Conservation (phyloP, 2,113 vertebrate genomes). For the Ceratotherium simum region DNA sequence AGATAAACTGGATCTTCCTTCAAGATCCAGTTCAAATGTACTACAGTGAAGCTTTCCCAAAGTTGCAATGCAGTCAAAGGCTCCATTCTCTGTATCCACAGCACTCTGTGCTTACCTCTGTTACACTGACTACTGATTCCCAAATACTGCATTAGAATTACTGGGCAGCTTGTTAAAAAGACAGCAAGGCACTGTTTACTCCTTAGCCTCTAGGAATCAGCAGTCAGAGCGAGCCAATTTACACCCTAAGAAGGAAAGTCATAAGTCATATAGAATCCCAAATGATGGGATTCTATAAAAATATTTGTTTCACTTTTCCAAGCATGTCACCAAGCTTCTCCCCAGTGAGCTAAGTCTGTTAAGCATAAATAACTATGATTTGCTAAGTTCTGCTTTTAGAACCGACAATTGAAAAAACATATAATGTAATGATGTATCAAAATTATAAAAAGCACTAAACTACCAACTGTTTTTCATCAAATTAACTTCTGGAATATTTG, state of each 20-base stretch:
- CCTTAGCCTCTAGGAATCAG: background rate
- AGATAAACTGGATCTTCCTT: background rate
- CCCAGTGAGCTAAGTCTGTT: background rate
- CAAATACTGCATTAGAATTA: background rate
- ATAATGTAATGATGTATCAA: background rate
- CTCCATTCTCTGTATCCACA: background rate
- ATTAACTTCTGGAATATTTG: background rate
- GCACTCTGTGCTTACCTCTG: background rate
- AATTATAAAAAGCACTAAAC: constrained; percentile 31
- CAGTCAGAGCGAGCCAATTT: background rate
- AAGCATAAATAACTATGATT: constrained; percentile 30
- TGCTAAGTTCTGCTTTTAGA: constrained; percentile 46
- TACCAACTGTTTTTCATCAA: constrained; percentile 2
- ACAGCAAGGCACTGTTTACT: background rate
- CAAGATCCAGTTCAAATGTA: constrained; percentile 3
- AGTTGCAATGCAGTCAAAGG: background rate
- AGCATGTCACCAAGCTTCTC: background rate
- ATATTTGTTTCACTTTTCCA: constrained; percentile 21
- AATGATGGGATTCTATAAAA: background rate
- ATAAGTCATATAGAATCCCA: background rate
- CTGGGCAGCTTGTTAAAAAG: background rate
- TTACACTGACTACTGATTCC: background rate
- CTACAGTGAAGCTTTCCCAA: background rate
- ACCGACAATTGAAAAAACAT: constrained; percentile 10
- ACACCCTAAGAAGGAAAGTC: background rate